Evolutionary conservation across 2,888 invertebrate genomes (phyloP).

Genomic region (Epinotia demarniana): DNA sequence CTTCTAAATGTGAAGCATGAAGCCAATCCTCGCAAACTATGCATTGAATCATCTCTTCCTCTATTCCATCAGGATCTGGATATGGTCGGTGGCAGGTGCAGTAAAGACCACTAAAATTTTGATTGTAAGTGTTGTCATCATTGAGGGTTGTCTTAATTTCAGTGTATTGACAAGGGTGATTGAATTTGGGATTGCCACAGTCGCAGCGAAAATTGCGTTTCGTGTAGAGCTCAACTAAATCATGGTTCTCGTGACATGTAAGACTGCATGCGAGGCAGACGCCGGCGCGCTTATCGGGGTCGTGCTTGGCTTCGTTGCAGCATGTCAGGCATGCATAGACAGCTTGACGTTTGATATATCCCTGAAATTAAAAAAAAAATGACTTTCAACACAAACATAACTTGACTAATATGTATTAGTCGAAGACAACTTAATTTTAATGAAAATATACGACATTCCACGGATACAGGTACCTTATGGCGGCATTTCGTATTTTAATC

Average conservation of each 20-base stretch:
- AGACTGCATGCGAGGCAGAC: slow-evolving; percentile 97
- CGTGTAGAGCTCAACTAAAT: slow-evolving; percentile 97
- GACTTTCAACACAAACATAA: background rate
- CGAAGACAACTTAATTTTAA: no score
- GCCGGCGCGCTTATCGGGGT: slow-evolving; percentile 88
- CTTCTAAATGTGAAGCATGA: slow-evolving; percentile 91
- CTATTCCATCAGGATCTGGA: slow-evolving; percentile 94
- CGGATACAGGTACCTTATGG: no score
- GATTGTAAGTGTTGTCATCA: slow-evolving; percentile 92
- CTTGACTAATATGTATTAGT: background rate
- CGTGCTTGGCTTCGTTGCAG: slow-evolving; percentile 86
- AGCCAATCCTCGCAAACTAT: slow-evolving; percentile 99
- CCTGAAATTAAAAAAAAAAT: slow-evolving; percentile 81
- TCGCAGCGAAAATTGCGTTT: slow-evolving; percentile 98
- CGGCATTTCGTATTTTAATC: no score
- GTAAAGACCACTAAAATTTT: slow-evolving; percentile 97
- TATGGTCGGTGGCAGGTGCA: slow-evolving; percentile 97
- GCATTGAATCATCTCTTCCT: slow-evolving; percentile 98
- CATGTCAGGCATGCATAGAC: slow-evolving; percentile 98
- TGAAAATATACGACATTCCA: no score
- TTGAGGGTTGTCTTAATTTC: slow-evolving; percentile 87
- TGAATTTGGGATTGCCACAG: slow-evolving; percentile 94
- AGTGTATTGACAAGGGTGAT: slow-evolving; percentile 88
- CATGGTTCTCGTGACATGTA: slow-evolving; percentile 98
- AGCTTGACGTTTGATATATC: slow-evolving; percentile 96